These are phyloP conservation scores for Atta cephalotes DNA, from an alignment of 1,140 invertebrate species.

Conservation along the genomic window DNA sequence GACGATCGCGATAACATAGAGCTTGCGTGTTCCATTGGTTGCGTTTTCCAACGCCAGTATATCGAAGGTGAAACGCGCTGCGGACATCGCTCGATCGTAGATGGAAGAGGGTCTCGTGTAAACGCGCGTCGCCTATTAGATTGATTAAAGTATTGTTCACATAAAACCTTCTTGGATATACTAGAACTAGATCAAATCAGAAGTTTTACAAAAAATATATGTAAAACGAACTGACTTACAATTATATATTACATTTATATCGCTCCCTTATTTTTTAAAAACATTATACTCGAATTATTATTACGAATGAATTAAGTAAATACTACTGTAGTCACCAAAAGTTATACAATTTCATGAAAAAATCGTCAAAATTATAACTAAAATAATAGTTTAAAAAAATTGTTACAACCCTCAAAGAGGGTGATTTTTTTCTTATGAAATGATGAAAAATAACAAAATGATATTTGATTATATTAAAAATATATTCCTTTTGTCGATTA, in stretches of 20 bases:
- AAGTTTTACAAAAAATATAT: not conserved
- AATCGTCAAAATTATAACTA: too few relatives aligned
- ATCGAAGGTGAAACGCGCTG: constrained; percentile 27
- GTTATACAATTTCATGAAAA: too few relatives aligned
- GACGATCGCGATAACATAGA: constrained; percentile 72
- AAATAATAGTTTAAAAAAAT: too few relatives aligned
- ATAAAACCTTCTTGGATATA: not conserved
- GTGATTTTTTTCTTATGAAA: too few relatives aligned
- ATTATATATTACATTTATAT: not conserved
- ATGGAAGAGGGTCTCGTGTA: constrained; percentile 46
- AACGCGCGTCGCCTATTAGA: constrained; percentile 40
- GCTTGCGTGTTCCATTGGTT: constrained; percentile 71
- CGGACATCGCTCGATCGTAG: constrained; percentile 48
- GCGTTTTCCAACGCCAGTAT: constrained; percentile 52
- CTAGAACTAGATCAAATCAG: not conserved
- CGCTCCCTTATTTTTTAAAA: too few relatives aligned
- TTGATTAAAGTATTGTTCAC: constrained; percentile 28
- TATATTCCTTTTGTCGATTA: too few relatives aligned
- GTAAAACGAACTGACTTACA: not conserved
- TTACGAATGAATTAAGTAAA: too few relatives aligned
- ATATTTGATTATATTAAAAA: too few relatives aligned
- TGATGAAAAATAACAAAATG: too few relatives aligned
- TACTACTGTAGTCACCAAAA: too few relatives aligned
- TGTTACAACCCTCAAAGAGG: too few relatives aligned
- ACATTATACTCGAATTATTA: too few relatives aligned